A percentile compares a stretch with the other conserved stretches of the same genome.
These are phyloP conservation scores for Nanorana parkeri DNA, from an alignment of 2,113 vertebrate genomes.

Conservation along the genomic window DNA sequence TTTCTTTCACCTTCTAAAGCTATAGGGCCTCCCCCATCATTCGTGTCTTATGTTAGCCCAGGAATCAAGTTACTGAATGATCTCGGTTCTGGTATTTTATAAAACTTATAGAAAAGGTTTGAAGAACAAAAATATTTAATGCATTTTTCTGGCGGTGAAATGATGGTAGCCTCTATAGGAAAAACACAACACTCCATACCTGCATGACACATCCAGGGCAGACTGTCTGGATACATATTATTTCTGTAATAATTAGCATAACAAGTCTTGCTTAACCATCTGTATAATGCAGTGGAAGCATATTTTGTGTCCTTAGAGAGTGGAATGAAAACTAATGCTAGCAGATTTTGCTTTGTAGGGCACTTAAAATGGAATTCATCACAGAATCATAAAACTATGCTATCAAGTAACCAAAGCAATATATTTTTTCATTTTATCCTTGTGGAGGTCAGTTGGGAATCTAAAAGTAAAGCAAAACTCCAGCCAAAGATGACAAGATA, in stretches of 20 bases:
- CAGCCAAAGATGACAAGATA: too few relatives aligned
- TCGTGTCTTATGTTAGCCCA: too few relatives aligned
- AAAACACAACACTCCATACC: neutral
- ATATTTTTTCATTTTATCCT: neutral
- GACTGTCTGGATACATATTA: slow-evolving; percentile 16
- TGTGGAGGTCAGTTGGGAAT: too few relatives aligned
- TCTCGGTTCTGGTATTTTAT: neutral
- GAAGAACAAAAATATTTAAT: slow-evolving; percentile 10
- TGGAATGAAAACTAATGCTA: neutral
- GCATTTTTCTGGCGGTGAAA: slow-evolving; percentile 45
- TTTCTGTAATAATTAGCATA: slow-evolving; percentile 33
- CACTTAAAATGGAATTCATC: neutral
- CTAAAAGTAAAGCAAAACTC: too few relatives aligned
- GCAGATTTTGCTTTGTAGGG: slow-evolving; percentile 18
- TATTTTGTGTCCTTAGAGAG: slow-evolving; percentile 18
- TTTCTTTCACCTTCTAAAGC: too few relatives aligned
- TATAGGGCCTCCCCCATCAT: too few relatives aligned
- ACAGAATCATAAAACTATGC: neutral
- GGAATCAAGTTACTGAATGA: too few relatives aligned
- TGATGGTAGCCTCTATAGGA: neutral
- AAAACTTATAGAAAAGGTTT: neutral
- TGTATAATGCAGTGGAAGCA: slow-evolving; percentile 24
- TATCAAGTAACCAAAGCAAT: neutral
- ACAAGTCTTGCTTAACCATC: slow-evolving; percentile 20
- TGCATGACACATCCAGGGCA: slow-evolving; percentile 20